Conservation (phyloP, 2,888 invertebrate species). For the Tetropium fuscum region DNA sequence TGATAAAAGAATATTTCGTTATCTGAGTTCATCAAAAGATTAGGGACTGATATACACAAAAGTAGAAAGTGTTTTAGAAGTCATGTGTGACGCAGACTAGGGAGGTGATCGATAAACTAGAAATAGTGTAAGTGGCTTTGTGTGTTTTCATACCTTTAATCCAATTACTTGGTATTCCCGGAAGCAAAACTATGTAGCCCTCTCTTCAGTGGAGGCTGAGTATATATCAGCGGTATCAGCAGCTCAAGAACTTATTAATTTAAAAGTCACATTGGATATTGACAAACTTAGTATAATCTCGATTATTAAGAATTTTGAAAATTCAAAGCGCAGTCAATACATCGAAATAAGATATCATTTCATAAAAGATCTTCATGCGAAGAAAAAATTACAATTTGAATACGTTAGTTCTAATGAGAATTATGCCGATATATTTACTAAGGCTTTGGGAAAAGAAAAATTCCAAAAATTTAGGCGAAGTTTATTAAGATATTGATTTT, state of each 20-base stretch:
- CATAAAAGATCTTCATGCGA: neutral
- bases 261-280: neutral
- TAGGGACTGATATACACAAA: constrained; percentile 11
- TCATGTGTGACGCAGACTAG: constrained; percentile 37
- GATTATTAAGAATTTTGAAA: no score
- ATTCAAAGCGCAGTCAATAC: neutral
- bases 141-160: constrained; percentile 37
- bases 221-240: neutral
- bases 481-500: no score
- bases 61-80: constrained; percentile 14
- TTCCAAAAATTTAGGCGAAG: no score
- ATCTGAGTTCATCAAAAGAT: constrained; percentile 21
- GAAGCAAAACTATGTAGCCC: neutral
- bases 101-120: constrained; percentile 25
- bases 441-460: no score
- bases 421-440: no score
- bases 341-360: neutral
- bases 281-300: neutral
- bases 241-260: neutral
- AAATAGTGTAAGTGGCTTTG: constrained; percentile 42
- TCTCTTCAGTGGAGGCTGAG: neutral
- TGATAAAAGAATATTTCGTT: constrained; percentile 27
- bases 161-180: constrained; percentile 34
- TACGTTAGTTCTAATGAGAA: no score
- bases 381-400: neutral